Base-by-base conservation (phyloP, 2,113 vertebrate genomes). In the Podarcis cretensis region DNA sequence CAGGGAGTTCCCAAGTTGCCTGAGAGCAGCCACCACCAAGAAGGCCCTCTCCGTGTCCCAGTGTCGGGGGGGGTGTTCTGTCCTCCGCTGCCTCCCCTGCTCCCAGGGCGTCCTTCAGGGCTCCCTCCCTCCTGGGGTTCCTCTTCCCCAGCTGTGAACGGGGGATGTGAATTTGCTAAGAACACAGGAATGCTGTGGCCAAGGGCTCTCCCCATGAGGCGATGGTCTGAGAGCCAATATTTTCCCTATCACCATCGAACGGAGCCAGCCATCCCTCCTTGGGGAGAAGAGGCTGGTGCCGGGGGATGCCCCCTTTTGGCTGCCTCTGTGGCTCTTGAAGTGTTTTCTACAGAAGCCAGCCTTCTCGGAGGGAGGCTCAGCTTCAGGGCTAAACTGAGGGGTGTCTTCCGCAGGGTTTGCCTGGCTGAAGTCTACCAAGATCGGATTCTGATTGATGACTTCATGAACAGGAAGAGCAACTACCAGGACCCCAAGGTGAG, bases 401-500 rank as follows among this genome's bases (percentile, higher is more conserved):
- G 0, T 18, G 30, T 91, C 79, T 81, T 30, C 89, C 92, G 27
- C 94, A 99, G 99, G 96, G 98, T 99, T 81, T 99, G 98, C 92
- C 96, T 99, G 83, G 98, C 98, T 12, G 99, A 99, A 93, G 98
- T 98, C 79, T 98, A 98, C 95, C 98, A 99, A 94, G 98, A 99
- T 91, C 98, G 98, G 96, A 84, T 94, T 6, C 96, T 99, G 6
- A 94, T 98, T 81, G 97, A 97, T 0, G 97, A 95, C 0, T 97
- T 97, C 92, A 95, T 99, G 96, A 98, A 96, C 59, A 96, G 97
- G 65, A 97, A 97, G 76, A 86, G 90, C 23, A 94, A 98, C 94
- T 98, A 98, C 0, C 95, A 97, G 63, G 97, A 98, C 63, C 95
- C 97, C 1, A 97, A 98, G 97, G 98, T 99, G 94, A 4, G 30